Percentiles rank a stretch among this genome's conserved stretches.
These are phyloP conservation scores for Nylanderia fulva DNA, from an alignment of 1,140 invertebrate genomes.

Conservation along the genomic window DNA sequence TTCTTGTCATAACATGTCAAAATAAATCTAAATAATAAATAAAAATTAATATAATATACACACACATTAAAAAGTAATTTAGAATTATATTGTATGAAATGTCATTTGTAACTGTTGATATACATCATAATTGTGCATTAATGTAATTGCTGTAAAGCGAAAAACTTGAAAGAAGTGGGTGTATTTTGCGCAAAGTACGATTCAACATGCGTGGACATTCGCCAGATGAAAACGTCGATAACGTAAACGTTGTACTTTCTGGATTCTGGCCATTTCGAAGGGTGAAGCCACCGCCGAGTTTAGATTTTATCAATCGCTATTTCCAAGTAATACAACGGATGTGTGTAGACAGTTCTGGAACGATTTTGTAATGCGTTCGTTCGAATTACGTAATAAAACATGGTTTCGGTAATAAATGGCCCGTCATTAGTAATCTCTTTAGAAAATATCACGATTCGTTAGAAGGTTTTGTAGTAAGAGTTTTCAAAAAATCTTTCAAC, in stretches of 20 bases:
- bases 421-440: neutral
- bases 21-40: neutral
- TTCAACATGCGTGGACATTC: conserved; percentile 71
- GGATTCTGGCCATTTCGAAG: conserved; percentile 82
- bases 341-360: conserved; percentile 45
- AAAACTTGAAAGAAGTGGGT: conserved; percentile 79
- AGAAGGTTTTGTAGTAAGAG: neutral
- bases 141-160: neutral
- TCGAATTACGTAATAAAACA: conserved; percentile 45
- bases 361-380: neutral
- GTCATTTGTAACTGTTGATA: neutral
- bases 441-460: neutral
- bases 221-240: conserved; percentile 81
- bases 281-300: conserved; percentile 82
- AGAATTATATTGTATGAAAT: neutral
- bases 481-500: neutral
- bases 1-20: neutral
- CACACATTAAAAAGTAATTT: neutral
- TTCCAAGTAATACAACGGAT: conserved; percentile 73
- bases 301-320: conserved; percentile 81
- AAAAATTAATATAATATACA: neutral
- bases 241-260: conserved; percentile 79
- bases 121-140: neutral
- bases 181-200: conserved; percentile 73
- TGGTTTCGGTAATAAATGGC: conserved; percentile 21